Percentiles rank a stretch among this genome's conserved stretches.
Conservation (phyloP, 2,113 vertebrate species). For the Tragelaphus imberbis region DNA sequence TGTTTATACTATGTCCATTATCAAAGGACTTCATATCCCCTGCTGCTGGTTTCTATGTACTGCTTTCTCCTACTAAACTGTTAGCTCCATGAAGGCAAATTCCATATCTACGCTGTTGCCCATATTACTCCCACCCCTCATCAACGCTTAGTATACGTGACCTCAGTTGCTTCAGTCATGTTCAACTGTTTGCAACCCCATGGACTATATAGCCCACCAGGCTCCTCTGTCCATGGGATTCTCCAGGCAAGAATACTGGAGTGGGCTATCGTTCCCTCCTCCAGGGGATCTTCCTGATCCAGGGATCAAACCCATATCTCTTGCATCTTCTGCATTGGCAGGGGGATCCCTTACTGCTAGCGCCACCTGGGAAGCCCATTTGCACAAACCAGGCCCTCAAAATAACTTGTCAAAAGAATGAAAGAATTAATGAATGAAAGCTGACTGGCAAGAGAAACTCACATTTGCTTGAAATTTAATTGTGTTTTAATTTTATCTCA, state of each 20-base stretch:
- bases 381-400: neutral
- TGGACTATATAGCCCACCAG: neutral
- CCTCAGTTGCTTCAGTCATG: neutral
- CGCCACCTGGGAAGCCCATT: neutral
- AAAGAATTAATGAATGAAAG: slow-evolving; percentile 3
- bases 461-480: neutral
- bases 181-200: neutral
- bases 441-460: neutral
- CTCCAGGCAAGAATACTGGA: neutral
- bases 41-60: neutral
- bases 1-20: neutral
- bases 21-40: neutral
- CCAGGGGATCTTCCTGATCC: neutral
- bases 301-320: neutral
- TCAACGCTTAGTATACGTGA: neutral
- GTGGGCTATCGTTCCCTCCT: rapidly evolving
- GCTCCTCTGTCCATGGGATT: neutral
- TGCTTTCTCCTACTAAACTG: neutral
- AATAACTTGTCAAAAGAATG: neutral
- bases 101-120: rapidly evolving
- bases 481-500: neutral
- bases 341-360: neutral
- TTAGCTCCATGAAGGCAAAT: neutral
- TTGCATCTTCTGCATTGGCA: neutral
- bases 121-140: neutral